Base-by-base conservation (phyloP, 2,113 vertebrate genomes). In the Chloroceryle aenea region DNA sequence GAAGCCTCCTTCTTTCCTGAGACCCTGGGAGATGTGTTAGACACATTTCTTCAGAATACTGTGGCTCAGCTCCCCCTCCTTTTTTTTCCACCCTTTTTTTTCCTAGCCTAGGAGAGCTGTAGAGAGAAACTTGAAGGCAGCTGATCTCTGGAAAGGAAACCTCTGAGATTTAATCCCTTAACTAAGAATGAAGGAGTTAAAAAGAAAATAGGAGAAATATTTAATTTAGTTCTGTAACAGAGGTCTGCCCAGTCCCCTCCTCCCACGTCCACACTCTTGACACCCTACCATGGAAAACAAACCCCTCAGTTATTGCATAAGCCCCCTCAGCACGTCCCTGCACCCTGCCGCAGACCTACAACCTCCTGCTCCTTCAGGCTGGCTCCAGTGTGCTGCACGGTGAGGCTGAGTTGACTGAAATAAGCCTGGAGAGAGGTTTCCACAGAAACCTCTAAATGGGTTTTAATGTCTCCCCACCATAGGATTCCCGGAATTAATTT, bases 401-500 rank as follows among this genome's bases (percentile, higher is more conserved):
- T 0, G 55, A 86, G 94, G 61, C 95, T 84, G 89, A 9, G 84
- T 29, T 42, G 78, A 43, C 93, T 83, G 83, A 89, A 89, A 95
- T 45, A 72, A 86, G 73, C 82, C 34, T 10, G 32, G 81, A 87
- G 80, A 86, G 89, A 96, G 87, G 53, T 89, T 89, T 94, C 97
- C 95, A 94, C 95, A 95, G 86, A 97, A 97, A 95, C 95, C 96
- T 97, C 91, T 91, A 93, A 93, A 92, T 95, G 95, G 95, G 62
- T 67, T 95, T 95, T 95, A 91, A 96, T 93, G 94, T 90, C 94
- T 96, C 61, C 74, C 91, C 29, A 18, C 89, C 10, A 0, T 79
- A 94, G 89, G 91, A 95, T 97, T 97, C 96, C 95, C 76, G 64
- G 96, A 97, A 97, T 97, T 97, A 96, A 96, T 97, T 93, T 94